Percentiles rank a stretch among this genome's conserved stretches.
Conservation (phyloP, 35 echinoderm and acorn worm genomes). For the Lytechinus pictus region DNA sequence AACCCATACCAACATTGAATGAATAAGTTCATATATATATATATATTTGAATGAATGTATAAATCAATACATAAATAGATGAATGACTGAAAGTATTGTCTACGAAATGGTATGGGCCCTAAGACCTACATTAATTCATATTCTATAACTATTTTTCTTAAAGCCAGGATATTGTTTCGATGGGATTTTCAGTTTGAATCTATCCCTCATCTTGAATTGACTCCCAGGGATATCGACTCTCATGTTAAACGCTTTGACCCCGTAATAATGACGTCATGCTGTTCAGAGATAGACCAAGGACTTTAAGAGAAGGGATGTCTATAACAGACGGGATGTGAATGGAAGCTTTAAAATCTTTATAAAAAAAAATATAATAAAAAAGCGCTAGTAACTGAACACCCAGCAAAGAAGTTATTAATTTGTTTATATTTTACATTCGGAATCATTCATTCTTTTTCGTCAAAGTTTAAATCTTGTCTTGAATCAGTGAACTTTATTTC, state of each 20-base stretch:
- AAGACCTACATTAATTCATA: too few relatives aligned
- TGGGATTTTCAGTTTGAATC: too few relatives aligned
- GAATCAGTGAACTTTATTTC: background rate
- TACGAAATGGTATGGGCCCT: too few relatives aligned
- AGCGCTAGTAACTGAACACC: background rate
- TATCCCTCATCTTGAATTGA: background rate
- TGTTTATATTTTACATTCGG: background rate
- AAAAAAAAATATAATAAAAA: background rate
- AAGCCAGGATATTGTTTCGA: too few relatives aligned
- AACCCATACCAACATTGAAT: too few relatives aligned
- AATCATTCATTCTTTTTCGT: background rate
- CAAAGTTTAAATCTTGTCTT: background rate
- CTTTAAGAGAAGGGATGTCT: background rate
- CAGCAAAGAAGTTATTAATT: background rate
- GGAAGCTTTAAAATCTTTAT: background rate
- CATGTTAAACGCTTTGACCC: conserved; percentile 2
- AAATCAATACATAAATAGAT: too few relatives aligned
- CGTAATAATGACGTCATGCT: background rate
- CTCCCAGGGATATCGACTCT: background rate
- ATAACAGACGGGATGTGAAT: background rate
- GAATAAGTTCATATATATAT: too few relatives aligned
- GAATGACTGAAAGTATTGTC: too few relatives aligned
- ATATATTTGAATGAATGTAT: too few relatives aligned
- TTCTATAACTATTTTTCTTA: too few relatives aligned
- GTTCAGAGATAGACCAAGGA: background rate